Conservation (phyloP, 2,797 vertebrate species). For the Bryconaethiops microstoma region DNA sequence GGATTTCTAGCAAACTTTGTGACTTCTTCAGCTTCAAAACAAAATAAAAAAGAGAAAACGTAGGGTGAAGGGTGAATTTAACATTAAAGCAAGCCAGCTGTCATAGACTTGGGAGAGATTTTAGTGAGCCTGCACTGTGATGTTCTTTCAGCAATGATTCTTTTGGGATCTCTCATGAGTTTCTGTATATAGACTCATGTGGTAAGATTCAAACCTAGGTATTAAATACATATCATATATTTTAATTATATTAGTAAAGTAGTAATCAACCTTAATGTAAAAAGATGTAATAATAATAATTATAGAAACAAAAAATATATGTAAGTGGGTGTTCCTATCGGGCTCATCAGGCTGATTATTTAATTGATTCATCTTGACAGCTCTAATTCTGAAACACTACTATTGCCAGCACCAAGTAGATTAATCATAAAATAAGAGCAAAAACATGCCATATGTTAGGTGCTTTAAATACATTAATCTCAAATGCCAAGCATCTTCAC, state of each 20-base stretch:
- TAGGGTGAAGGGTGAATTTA: conserved; percentile 11
- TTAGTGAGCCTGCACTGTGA: neutral
- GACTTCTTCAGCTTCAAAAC: conserved; percentile 9
- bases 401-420: neutral
- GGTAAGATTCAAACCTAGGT: neutral
- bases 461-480: neutral
- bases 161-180: neutral
- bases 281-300: too few relatives aligned
- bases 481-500: neutral
- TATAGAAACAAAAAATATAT: too few relatives aligned
- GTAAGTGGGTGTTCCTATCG: too few relatives aligned
- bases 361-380: neutral
- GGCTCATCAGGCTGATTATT: too few relatives aligned
- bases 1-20: neutral
- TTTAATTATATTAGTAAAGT: too few relatives aligned
- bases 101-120: neutral
- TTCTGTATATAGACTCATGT: too few relatives aligned
- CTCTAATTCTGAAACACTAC: neutral
- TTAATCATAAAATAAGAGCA: neutral
- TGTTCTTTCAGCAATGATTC: neutral
- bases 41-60: neutral
- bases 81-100: neutral
- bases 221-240: too few relatives aligned
- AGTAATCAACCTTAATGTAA: too few relatives aligned
- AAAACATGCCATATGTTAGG: neutral